These are phyloP conservation scores for Lytechinus variegatus DNA, from an alignment of 35 echinoderm and acorn worm species.

Conservation along the genomic window DNA sequence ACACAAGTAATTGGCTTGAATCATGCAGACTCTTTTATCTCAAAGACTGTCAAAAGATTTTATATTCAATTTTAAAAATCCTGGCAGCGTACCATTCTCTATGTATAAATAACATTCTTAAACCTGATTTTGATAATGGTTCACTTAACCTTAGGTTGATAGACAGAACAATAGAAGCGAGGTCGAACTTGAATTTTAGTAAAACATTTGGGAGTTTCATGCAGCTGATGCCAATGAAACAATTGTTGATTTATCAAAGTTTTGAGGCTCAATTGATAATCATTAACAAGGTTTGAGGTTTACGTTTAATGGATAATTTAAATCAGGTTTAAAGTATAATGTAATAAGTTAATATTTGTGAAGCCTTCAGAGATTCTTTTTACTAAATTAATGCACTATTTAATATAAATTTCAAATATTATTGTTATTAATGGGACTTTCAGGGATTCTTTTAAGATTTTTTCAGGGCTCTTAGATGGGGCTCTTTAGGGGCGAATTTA, in stretches of 20 bases:
- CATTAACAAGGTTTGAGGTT: too few species aligned
- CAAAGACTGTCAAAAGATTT: background rate
- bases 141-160: background rate
- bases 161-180: background rate
- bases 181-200: background rate
- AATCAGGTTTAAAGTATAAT: too few species aligned
- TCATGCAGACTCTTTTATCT: background rate
- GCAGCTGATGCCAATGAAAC: background rate
- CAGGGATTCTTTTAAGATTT: too few species aligned
- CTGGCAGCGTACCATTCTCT: background rate
- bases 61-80: background rate
- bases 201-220: background rate
- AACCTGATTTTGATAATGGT: background rate
- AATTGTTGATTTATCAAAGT: background rate
- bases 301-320: too few species aligned
- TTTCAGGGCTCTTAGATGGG: too few species aligned
- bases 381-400: too few species aligned
- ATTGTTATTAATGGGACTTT: too few species aligned
- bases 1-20: background rate
- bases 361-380: too few species aligned
- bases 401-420: too few species aligned
- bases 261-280: background rate
- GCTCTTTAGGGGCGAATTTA: too few species aligned
- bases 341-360: too few species aligned
- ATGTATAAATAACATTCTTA: background rate